Evolutionary conservation across 2,888 invertebrate species (phyloP), one percentile per base, ranked within the genome.

Genomic region (Drosophila infuscata): DNA sequence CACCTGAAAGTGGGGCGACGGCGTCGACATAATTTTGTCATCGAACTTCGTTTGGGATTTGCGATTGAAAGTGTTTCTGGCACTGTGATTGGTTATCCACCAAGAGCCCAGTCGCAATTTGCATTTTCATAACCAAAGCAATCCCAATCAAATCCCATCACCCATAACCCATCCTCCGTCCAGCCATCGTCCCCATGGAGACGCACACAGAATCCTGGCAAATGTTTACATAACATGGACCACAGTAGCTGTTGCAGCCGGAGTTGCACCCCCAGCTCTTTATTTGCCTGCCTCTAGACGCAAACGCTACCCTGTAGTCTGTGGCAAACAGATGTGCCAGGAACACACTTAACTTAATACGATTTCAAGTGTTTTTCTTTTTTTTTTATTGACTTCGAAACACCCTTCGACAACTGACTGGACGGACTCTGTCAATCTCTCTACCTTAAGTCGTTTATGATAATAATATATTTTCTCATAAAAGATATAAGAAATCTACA

Each of bases 171-270:
- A 66, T 3, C 8, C 1, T 3, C n/a, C 41, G n/a, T n/a, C 41
- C n/a, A 0, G 6, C n/a, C 20, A 46, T 25, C 46, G 15, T 25
- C 30, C 25, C 38, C 46, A 35, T 20, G 43, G 17, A 61, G 32
- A 30, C 36, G 56, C 38, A 48, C 29, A 60, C 38, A 32, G 41
- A 57, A 36, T 6, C 48, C 60, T 30, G 12, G 38, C 51, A 68
- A 70, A 78, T 76, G 77, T 76, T 76, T 60, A 62, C 74, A 74
- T 61, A 59, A 56, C 56, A 54, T 64, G 70, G 30, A 52, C 66
- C 64, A 41, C 64, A 62, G 77, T 69, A 59, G 73, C 77, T 48
- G 51, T 54, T 29, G 49, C 58, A 41, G 36, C 32, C 17, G 59
- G 52, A 32, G 33, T 25, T 3, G 46, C 20, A 43, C 15, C 35